Base-by-base conservation (phyloP, 2,797 vertebrate genomes). In the Halcyon chelicuti region DNA sequence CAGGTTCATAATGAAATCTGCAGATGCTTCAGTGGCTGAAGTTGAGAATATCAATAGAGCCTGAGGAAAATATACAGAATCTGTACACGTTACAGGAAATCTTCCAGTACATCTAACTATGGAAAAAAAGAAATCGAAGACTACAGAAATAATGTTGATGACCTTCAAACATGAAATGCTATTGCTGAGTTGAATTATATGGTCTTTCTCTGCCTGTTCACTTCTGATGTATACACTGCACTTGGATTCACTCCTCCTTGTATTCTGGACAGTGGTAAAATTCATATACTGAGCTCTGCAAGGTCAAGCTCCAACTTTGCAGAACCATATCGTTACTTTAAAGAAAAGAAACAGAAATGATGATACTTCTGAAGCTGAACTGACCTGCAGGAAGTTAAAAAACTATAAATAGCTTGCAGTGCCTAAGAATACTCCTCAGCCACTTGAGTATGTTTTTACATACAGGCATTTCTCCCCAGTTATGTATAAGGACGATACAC, bases 331-430 rank as follows among this genome's bases (percentile, higher is more conserved):
- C 68, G 29, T 58, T 93, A 44, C 37, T 82, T 62, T 5, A 60
- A 74, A 72, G 51, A 8, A 70, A 78, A 91, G 52, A 71, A 93
- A 33, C 29, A 67, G 61, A 60, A 82, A 29, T 40, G 8, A 23
- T 37, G 12, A 20, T 79, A 33, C 33, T 76, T 88, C 35, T 75
- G 70, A 44, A 90, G 90, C 60, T 58, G 78, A 37, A 86, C 77
- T 84, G 88, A 94, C 80, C 77, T 25, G 37, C 67, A 46, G 71
- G 88, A 96, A 82, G 78, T 70, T 79, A 44, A 84, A 26, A 44
- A 78, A 17, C 39, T 88, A 63, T 81, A 85, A 91, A 92, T 91
- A 95, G 37, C 71, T 93, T 92, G 63, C n/a, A 26, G 67, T 77
- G 57, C 9, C 78, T 74, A 95, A 87, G 40, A 94, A 80, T 86